Conservation (phyloP, 2,797 vertebrate genomes). For the Cyprinella venusta region DNA sequence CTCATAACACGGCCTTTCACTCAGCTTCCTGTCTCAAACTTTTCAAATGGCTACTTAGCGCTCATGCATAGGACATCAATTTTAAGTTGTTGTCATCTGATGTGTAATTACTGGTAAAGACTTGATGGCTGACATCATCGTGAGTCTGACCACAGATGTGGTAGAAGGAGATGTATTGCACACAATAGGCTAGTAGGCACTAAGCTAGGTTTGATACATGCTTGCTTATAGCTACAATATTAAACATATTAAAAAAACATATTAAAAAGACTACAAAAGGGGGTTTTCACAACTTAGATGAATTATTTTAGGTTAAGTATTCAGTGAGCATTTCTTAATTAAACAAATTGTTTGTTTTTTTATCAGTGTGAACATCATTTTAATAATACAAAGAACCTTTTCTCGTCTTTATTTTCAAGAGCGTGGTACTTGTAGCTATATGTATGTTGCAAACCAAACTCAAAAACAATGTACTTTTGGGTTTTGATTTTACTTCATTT, state of each 20-base stretch:
- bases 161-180: constrained; percentile 14
- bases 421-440: too few species aligned
- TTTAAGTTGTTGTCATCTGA: constrained; percentile 66
- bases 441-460: too few species aligned
- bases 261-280: background rate
- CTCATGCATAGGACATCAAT: constrained; percentile 64
- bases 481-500: background rate
- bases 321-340: background rate
- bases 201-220: constrained; percentile 35
- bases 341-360: too few species aligned
- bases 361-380: background rate
- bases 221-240: constrained; percentile 56
- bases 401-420: too few species aligned
- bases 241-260: background rate
- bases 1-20: constrained; percentile 63
- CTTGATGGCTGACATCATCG: constrained; percentile 64
- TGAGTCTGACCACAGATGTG: constrained; percentile 50
- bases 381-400: background rate
- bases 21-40: constrained; percentile 68
- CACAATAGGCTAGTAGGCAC: background rate
- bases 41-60: constrained; percentile 68
- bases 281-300: background rate
- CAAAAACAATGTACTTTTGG: background rate
- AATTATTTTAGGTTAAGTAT: background rate
- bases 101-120: constrained; percentile 70